Base-by-base conservation (phyloP, 2,797 vertebrate genomes). In the Poeciliopsis infans region DNA sequence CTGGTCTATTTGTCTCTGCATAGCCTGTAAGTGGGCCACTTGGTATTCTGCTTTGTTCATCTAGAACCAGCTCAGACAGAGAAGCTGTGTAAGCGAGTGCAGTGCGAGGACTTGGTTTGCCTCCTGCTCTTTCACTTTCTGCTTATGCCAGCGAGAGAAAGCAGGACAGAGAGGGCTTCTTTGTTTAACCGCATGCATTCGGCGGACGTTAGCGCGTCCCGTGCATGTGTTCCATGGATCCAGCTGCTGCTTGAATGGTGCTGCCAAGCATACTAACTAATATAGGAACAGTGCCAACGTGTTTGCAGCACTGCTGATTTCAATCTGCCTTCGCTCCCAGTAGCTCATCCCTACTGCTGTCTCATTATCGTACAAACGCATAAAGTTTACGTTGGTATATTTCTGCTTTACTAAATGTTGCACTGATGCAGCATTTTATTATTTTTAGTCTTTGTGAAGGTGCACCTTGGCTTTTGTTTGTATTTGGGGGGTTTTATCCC, bases 11-110 rank as follows among this genome's bases (percentile, higher is more conserved):
- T 94, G 92, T 94, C 91, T 92, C 87, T 86, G 91, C 78, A 77
- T 85, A 87, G 91, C 87, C 79, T 91, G 90, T 93, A 94, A 94
- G 91, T 92, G 93, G 90, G 92, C 87, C 93, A 93, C 92, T 95
- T 94, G 93, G 90, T 95, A 94, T 94, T 93, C 93, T 88, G 91
- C 90, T 89, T 91, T 92, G 91, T 94, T 93, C 91, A 91, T 93
- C 91, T 91, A 86, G 89, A 94, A 92, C 85, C 88, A 79, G 74
- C 88, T 88, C 86, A 89, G 91, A 91, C 89, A 89, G 91, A 90
- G 89, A 88, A 87, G 82, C 87, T 91, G 90, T 93, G 91, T 87
- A 88, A 92, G 86, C 76, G 83, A 51, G 81, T 84, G 82, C 75
- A 5, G 81, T 84, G 72, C 61, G 43, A 85, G 76, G 83, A 76